phyloP scores from a whole-genome alignment of 1,140 invertebrate species.

The Caenorhabditis brenneri region DNA sequence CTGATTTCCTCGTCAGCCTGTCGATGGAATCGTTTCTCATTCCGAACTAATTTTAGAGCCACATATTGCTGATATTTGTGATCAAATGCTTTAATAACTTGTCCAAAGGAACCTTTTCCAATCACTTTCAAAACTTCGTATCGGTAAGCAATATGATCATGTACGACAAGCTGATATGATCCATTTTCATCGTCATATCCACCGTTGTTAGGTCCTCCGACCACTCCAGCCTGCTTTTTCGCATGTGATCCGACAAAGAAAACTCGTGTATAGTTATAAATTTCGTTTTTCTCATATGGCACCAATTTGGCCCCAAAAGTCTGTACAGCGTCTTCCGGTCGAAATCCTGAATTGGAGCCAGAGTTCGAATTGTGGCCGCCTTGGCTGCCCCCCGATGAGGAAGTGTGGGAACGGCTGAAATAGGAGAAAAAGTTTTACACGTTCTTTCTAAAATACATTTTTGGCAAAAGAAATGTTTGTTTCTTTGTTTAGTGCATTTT shows the following conservation, averaged over 20 bases:
- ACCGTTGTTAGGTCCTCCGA: conserved; percentile 81
- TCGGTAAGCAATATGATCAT: conserved; percentile 95
- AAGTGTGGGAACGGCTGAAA: conserved; percentile 55
- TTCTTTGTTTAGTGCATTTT: too few relatives aligned
- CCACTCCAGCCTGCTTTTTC: conserved; percentile 66
- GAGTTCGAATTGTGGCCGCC: conserved; percentile 47
- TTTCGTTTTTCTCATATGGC: conserved; percentile 68
- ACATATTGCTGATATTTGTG: conserved; percentile 74
- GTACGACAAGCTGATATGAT: conserved; percentile 93
- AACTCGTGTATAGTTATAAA: conserved; percentile 69
- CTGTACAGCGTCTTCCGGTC: conserved; percentile 67
- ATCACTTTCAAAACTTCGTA: conserved; percentile 97
- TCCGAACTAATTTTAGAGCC: conserved; percentile 76
- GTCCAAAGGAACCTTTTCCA: conserved; percentile 97
- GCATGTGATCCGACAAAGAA: conserved; percentile 71
- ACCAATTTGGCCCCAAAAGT: conserved; percentile 67
- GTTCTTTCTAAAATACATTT: too few relatives aligned
- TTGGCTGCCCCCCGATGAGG: conserved; percentile 55
- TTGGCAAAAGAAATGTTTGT: too few relatives aligned
- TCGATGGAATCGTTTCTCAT: conserved; percentile 96
- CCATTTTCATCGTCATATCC: conserved; percentile 85
- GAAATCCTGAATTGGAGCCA: conserved; percentile 59
- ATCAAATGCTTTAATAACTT: conserved; percentile 76
- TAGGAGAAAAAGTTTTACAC: too few relatives aligned
- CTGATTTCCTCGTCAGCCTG: conserved; percentile 99